Evolutionary conservation across 2,888 invertebrate genomes (phyloP), one percentile per base, ranked within the genome.

Genomic region (Deroplatys truncata): DNA sequence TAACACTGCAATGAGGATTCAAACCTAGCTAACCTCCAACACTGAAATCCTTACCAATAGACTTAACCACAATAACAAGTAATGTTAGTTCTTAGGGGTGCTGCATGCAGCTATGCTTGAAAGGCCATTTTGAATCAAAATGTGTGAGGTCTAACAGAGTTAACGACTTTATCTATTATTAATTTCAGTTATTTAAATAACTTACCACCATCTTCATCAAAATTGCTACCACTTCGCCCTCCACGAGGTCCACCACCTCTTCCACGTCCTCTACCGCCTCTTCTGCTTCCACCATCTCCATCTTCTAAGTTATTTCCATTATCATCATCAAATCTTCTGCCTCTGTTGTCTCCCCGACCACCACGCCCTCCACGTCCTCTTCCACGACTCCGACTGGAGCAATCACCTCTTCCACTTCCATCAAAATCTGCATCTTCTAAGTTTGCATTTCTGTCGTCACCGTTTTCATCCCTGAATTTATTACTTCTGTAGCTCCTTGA

Each of bases 231-330:
- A 82, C 90, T 90, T 72, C 90, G 90, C 28, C 91, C 89, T n/a
- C 91, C 91, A 72, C 91, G 88, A 4, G 1, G 90, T 10, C 91
- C 90, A 49, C 91, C 90, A 82, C 85, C 91, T 15, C 90, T 85
- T 82, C 91, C 90, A 83, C 91, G 90, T 31, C 91, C 89, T 0
- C 92, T 92, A 49, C 94, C 94, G 0, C 93, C 94, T 3, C 93
- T 93, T 82, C 93, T 93, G 25, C 92, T 94, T n/a, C 92, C 91
- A 85, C 90, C 90, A 82, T 49, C 28, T 7, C 31, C 43, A 10
- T 31, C 56, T n/a, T 43, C 88, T 25, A 89, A 83, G 49, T 89
- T 83, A 43, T 84, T n/a, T 13, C 85, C 86, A 15, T 89, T 87
- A 29, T 82, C 13, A 25, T 88, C 90, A 29, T 88, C 86, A 16